These are phyloP conservation scores for Resseliella maxima DNA, from an alignment of 2,888 invertebrate species.

Conservation along the genomic window DNA sequence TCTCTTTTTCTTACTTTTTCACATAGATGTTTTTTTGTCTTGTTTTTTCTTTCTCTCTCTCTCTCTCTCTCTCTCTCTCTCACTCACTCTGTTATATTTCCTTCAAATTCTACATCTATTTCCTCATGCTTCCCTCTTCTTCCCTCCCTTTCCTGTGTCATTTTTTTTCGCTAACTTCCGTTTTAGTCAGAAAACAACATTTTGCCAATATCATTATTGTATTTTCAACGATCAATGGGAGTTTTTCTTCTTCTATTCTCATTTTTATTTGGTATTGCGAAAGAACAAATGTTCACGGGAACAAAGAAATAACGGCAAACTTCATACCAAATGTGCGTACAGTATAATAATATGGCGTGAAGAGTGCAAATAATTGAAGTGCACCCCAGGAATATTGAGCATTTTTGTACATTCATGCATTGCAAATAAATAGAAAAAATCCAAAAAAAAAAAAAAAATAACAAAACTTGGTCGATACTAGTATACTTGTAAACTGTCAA, in stretches of 20 bases:
- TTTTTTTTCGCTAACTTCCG: background rate
- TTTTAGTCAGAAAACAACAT: too few relatives aligned
- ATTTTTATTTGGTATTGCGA: background rate
- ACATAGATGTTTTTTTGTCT: too few relatives aligned
- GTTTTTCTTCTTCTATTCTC: too few relatives aligned
- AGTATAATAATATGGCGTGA: background rate
- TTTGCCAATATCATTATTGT: background rate
- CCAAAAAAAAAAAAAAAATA: too few relatives aligned
- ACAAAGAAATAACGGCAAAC: background rate
- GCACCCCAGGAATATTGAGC: background rate
- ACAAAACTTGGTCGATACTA: background rate
- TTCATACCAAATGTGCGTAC: background rate
- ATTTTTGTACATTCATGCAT: background rate
- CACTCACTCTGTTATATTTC: background rate
- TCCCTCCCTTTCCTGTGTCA: too few relatives aligned
- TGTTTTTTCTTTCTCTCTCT: background rate
- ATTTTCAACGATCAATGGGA: background rate
- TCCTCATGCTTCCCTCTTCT: too few relatives aligned
- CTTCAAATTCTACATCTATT: background rate
- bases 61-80: background rate
- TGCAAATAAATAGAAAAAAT: conserved; percentile 32
- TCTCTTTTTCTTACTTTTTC: background rate
- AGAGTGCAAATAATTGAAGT: background rate
- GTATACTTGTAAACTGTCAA: background rate
- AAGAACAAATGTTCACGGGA: background rate